Conservation (phyloP, 2,797 vertebrate genomes). For the Notolepis coatsorum region DNA sequence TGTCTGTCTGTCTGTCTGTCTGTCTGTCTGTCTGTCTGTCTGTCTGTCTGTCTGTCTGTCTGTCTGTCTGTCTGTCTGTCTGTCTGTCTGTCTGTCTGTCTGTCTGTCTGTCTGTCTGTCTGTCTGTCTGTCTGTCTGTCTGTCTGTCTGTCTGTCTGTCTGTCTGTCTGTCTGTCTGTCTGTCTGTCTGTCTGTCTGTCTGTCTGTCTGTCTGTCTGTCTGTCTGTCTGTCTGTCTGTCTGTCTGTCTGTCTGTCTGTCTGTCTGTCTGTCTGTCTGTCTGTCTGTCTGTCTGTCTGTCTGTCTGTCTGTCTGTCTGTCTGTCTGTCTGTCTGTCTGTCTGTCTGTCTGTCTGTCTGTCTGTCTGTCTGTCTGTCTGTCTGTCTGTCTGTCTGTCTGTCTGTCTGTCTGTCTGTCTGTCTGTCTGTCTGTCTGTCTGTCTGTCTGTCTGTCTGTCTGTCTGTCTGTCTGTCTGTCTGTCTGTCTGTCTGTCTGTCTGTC, state of each 20-base stretch:
- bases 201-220: not conserved
- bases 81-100: not conserved
- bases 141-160: not conserved
- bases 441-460: not conserved
- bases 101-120: not conserved
- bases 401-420: conserved; percentile 3
- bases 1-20: not conserved
- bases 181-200: not conserved
- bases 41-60: not conserved
- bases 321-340: not conserved
- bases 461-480: not conserved
- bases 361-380: not conserved
- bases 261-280: conserved; percentile 18
- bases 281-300: not conserved
- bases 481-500: conserved; percentile 2
- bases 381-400: not conserved
- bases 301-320: not conserved
- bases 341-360: not conserved
- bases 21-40: not conserved
- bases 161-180: conserved; percentile 18
- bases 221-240: not conserved
- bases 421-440: conserved; percentile 2
- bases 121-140: not conserved
- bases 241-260: not conserved
- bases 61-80: conserved; percentile 18